Evolutionary conservation across 2,113 vertebrate genomes (phyloP).

Genomic region (Pachycephala philippinensis): DNA sequence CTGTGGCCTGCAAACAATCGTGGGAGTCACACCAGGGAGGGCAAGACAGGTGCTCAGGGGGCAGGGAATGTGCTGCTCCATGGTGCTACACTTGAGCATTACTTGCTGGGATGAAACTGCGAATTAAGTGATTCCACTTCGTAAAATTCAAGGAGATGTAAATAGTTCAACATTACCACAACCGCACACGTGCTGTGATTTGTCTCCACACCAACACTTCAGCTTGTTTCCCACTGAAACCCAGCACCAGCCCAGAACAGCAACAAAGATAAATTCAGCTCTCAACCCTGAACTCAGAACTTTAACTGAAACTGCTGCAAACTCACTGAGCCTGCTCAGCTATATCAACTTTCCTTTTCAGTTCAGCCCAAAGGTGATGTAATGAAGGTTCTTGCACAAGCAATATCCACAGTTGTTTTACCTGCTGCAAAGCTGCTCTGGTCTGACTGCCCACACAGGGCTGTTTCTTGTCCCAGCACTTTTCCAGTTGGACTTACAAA

Average conservation of each 20-base stretch:
- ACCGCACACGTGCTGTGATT: accelerated
- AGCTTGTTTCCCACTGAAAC: neutral
- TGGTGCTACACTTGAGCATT: neutral
- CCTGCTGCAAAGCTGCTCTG: neutral
- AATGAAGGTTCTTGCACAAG: neutral
- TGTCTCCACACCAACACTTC: neutral
- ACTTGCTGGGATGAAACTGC: neutral
- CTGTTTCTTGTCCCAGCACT: neutral
- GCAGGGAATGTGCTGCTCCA: neutral
- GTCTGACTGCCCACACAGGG: neutral
- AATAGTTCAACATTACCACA: neutral
- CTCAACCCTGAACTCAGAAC: neutral
- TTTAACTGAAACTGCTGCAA: neutral
- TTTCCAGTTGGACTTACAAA: neutral
- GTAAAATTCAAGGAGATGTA: accelerated
- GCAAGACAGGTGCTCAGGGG: neutral
- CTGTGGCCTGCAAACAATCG: neutral
- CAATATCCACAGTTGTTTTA: neutral
- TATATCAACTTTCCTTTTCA: neutral
- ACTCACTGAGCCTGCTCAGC: neutral
- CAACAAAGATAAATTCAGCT: neutral
- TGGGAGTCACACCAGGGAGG: neutral
- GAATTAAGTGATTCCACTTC: neutral
- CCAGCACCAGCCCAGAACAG: neutral
- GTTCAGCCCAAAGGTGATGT: neutral